Evolutionary conservation across 1,140 invertebrate genomes (phyloP), one percentile per base, ranked within the genome.

Genomic region (Delia radicum): DNA sequence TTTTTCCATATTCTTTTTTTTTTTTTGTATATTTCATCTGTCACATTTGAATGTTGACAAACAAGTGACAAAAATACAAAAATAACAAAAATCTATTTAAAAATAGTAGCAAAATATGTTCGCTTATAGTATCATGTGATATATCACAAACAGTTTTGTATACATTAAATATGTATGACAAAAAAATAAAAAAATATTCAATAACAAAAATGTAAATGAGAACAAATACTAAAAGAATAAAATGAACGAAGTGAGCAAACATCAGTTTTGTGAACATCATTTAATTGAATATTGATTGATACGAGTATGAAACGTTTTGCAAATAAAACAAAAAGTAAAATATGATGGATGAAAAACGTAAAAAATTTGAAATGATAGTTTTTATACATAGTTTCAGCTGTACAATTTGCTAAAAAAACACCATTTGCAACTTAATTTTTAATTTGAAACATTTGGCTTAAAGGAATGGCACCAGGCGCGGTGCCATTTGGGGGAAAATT

Each of bases 261-360:
- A 42, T 42, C 37, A 42, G 3, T 42, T 42, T 13, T 42, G n/a
- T 42, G 26, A 26, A 63, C 24, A 63, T 26, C 24, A 63, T 63
- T 63, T 63, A 63, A 65, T 65, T 65, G 27, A 65, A 65, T n/a
- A 65, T 65, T 65, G 62, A 65, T 65, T n/a, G n/a, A n/a, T n/a
- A n/a, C n/a, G n/a, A n/a, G n/a, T n/a, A n/a, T n/a, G 48, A 55
- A 55, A 55, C 48, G 48, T 55, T 55, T 55, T 55, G 48, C 24
- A 55, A 55, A 55, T 55, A 55, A 21, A n/a, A n/a, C n/a, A n/a
- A n/a, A n/a, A n/a, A n/a, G n/a, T n/a, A n/a, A n/a, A n/a, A n/a
- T n/a, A n/a, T n/a, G n/a, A n/a, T n/a, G n/a, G n/a, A n/a, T 42
- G 37, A 42, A 42, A 42, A 42, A 42, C n/a, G 37, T 42, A 15